A percentile compares a stretch with the other conserved stretches of the same genome.
Evolutionary conservation across 2,113 vertebrate genomes (phyloP).

Genomic region (Probosciger aterrimus): DNA sequence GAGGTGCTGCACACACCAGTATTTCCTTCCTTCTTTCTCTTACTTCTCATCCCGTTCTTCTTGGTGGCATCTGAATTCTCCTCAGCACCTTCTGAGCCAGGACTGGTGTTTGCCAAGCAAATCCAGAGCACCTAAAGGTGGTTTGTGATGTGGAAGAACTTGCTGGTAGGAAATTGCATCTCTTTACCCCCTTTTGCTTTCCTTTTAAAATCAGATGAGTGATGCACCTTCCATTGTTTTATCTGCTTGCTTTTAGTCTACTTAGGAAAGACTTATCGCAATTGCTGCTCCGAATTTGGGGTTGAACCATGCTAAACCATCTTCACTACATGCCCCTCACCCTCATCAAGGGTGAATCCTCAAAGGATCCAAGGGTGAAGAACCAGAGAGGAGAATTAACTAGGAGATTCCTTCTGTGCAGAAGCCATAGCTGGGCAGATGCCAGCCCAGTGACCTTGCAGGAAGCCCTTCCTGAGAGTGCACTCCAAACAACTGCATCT

Average conservation of each 20-base stretch:
- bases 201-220: background rate
- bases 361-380: background rate
- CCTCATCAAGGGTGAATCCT: background rate
- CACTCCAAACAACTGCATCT: fast-evolving
- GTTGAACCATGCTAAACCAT: fast-evolving
- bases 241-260: background rate
- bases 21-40: background rate
- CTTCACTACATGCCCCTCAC: too few species aligned
- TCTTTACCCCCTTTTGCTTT: background rate
- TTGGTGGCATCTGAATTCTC: background rate
- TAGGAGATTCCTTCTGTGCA: background rate
- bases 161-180: background rate
- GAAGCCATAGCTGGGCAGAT: too few species aligned
- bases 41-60: background rate
- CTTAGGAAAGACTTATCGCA: background rate
- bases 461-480: background rate
- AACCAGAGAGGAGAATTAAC: background rate
- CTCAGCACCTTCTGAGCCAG: background rate
- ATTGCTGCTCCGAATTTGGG: fast-evolving
- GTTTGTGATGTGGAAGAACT: background rate
- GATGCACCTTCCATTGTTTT: background rate
- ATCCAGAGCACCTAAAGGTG: background rate
- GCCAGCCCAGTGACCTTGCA: background rate
- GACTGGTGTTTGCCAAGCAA: conserved; percentile 7
- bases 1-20: background rate